These are phyloP conservation scores for Xenopus laevis DNA, from an alignment of 2,113 vertebrate genomes.

Conservation along the genomic window DNA sequence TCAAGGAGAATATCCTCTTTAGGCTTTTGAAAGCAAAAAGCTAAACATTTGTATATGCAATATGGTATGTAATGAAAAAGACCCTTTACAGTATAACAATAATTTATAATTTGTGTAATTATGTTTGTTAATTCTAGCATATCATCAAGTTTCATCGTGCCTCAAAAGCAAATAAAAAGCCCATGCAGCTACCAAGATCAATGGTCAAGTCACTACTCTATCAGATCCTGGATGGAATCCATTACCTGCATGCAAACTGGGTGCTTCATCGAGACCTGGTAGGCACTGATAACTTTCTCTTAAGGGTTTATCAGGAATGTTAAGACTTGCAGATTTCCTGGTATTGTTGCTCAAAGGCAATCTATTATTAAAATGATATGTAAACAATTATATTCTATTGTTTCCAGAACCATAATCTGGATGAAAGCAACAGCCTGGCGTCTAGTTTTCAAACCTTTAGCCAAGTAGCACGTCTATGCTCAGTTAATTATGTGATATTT, in stretches of 20 bases:
- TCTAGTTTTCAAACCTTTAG: not conserved
- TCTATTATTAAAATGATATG: conserved; percentile 49
- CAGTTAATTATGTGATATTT: no score
- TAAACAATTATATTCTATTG: conserved; percentile 45
- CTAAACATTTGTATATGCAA: no score
- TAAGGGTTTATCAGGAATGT: conserved; percentile 41
- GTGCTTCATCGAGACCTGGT: conserved; percentile 80
- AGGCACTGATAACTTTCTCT: conserved; percentile 45
- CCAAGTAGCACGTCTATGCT: not conserved
- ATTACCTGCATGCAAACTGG: conserved; percentile 82
- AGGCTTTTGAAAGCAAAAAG: no score
- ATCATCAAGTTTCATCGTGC: conserved; percentile 84
- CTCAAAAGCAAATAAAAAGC: conserved; percentile 84
- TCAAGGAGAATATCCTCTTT: no score
- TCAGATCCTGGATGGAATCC: conserved; percentile 81
- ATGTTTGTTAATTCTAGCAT: conserved; percentile 62
- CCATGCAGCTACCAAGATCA: conserved; percentile 79
- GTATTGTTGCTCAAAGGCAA: conserved; percentile 53
- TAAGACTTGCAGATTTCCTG: conserved; percentile 50
- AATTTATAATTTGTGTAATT: no score
- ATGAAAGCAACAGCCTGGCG: conserved; percentile 47
- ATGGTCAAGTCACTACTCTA: conserved; percentile 82
- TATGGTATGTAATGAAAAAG: no score
- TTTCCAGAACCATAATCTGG: conserved; percentile 48
- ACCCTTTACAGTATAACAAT: no score